Evolutionary conservation across 1,140 invertebrate genomes (phyloP).

Genomic region (Muscidifurax raptorellus): DNA sequence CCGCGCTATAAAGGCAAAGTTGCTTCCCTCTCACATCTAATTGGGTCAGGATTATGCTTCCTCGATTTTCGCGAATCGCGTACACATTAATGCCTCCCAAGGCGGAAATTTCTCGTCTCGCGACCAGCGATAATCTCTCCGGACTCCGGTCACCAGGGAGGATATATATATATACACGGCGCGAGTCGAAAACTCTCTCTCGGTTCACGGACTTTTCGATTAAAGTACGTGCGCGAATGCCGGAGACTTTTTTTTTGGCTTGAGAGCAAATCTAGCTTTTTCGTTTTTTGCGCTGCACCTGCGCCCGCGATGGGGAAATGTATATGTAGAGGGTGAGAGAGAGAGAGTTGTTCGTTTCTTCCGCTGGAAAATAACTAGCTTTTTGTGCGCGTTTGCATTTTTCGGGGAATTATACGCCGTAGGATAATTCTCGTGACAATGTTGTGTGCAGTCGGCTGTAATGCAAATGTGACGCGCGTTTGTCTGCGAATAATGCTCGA

Average conservation of each 20-base stretch:
- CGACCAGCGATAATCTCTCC: background rate
- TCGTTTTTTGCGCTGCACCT: background rate
- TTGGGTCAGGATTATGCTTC: slow-evolving; percentile 44
- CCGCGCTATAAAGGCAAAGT: slow-evolving; percentile 6
- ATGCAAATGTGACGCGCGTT: too few relatives aligned
- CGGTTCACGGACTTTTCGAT: slow-evolving; percentile 26
- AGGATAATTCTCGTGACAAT: too few relatives aligned
- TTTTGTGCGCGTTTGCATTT: background rate
- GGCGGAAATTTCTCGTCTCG: slow-evolving; percentile 37
- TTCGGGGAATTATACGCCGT: background rate
- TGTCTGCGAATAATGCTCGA: too few relatives aligned
- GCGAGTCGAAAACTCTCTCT: background rate
- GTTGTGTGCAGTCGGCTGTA: too few relatives aligned
- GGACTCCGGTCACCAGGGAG: background rate
- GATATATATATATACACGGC: too few relatives aligned
- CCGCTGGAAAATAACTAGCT: background rate
- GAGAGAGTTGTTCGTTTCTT: background rate
- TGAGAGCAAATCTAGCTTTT: background rate
- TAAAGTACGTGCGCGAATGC: background rate
- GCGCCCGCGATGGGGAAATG: background rate
- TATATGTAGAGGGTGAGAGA: too few relatives aligned
- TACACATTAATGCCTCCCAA: slow-evolving; percentile 47
- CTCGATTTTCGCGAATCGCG: slow-evolving; percentile 48
- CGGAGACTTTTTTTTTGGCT: background rate
- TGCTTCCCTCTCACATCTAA: slow-evolving; percentile 22